A percentile compares a stretch with the other conserved stretches of the same genome.
These are phyloP conservation scores for Aselliscus stoliczkanus DNA, from an alignment of 2,797 vertebrate species.

Conservation along the genomic window DNA sequence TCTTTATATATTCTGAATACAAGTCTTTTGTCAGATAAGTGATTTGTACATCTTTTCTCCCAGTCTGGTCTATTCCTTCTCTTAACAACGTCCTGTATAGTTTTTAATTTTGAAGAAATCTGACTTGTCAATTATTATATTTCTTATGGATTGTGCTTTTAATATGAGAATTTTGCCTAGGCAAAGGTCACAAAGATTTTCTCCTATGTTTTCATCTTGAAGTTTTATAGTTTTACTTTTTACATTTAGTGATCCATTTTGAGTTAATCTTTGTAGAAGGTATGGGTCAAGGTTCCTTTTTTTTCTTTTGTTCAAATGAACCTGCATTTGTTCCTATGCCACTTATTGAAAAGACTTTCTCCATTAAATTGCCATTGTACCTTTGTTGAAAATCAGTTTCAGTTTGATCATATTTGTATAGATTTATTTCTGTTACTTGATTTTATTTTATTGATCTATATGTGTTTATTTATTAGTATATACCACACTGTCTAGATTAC, in stretches of 20 bases:
- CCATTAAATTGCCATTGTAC: neutral
- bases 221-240: neutral
- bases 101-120: slow-evolving; percentile 19
- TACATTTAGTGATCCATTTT: slow-evolving; percentile 12
- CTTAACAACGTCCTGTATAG: neutral
- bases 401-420: neutral
- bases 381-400: slow-evolving; percentile 12
- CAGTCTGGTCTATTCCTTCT: neutral
- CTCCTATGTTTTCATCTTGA: neutral
- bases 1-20: neutral
- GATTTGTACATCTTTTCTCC: slow-evolving; percentile 29
- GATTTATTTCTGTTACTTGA: neutral
- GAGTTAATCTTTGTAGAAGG: neutral
- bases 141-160: neutral
- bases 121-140: neutral
- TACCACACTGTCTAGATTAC: neutral
- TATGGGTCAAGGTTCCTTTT: neutral
- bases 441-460: neutral
- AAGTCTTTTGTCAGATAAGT: slow-evolving; percentile 11
- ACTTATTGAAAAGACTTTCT: slow-evolving; percentile 2
- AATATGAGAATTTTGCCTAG: neutral
- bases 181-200: neutral
- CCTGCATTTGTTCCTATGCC: neutral
- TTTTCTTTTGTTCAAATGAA: neutral
- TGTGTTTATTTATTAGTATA: neutral